A percentile compares a stretch with the other conserved stretches of the same genome.
phyloP scores from a whole-genome alignment of 2,888 invertebrate genomes.

The Drosophila siamana region DNA sequence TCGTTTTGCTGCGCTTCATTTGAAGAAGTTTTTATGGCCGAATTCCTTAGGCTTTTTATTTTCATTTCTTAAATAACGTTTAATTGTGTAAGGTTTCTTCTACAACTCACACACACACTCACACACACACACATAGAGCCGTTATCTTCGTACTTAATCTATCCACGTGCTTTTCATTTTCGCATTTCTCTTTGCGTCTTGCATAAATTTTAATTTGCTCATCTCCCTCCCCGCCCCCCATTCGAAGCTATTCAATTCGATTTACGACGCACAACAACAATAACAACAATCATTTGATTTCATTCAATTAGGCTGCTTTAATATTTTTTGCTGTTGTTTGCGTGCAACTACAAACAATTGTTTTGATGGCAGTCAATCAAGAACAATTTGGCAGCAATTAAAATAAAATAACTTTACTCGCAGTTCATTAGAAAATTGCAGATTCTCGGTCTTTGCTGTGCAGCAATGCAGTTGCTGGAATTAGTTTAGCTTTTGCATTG shows the following conservation, averaged over 20 bases:
- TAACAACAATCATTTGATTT: not conserved
- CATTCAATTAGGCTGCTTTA: not conserved
- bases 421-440: not conserved
- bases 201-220: slow-evolving; percentile 3
- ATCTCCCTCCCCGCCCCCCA: no score
- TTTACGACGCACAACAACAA: not conserved
- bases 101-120: no score
- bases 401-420: not conserved
- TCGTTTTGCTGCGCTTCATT: slow-evolving; percentile 17
- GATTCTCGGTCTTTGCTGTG: not conserved
- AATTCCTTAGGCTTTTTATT: slow-evolving; percentile 18
- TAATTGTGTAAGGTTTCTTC: slow-evolving; percentile 41
- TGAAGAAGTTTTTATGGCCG: slow-evolving; percentile 36
- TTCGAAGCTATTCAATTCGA: not conserved
- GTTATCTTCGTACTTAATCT: slow-evolving; percentile 16
- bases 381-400: not conserved
- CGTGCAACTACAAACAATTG: no score
- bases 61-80: slow-evolving; percentile 11
- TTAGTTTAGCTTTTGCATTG: not conserved
- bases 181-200: not conserved
- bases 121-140: not conserved
- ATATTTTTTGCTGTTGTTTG: no score
- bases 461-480: not conserved
- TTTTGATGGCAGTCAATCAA: no score
- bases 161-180: slow-evolving; percentile 13